Evolutionary conservation across 2,888 invertebrate genomes (phyloP), one percentile per base, ranked within the genome.

Genomic region (Fragum whitleyi): DNA sequence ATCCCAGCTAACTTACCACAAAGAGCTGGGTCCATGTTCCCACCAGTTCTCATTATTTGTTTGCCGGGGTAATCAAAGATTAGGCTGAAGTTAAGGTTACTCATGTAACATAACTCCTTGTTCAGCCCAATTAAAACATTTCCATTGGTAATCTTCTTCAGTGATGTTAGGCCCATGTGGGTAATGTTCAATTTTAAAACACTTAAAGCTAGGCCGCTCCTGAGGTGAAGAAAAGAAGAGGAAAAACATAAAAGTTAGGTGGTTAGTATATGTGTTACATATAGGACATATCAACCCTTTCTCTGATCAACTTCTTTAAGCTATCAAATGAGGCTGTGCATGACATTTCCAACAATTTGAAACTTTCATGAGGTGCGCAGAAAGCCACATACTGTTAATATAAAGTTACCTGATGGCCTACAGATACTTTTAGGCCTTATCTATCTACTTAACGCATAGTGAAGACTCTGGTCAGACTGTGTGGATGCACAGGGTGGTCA

Each of bases 71-170:
- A 42, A 65, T 65, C 65, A 65, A 65, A 65, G 26, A 65, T 65
- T 9, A 26, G 19, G 42, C 65, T 65, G n/a, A 65, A 36, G 65
- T 65, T 65, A 65, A 65, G 65, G 65, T 65, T 65, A 42, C 42
- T 42, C 21, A 69, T 51, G 26, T 97, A 98, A 93, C 98, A 99
- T 16, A 99, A 95, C 79, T 97, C 95, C 86, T 96, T 96, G 93
- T 99, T 98, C 93, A 97, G 97, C 93, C 97, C 95, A 83, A 99
- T 97, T 5, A 97, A 96, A 71, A 98, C 96, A 1, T 96, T 96
- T 21, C 98, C 98, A 0, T 98, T 97, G 90, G 96, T 96, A 7
- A 99, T 97, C 90, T 96, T 96, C 92, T 96, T 97, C 76, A 99
- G 94, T 0, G 97, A 97, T 87, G 96, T 96, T 82, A 99, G 94